Evolutionary conservation across 2,113 vertebrate genomes (phyloP).

Genomic region (Leptocoma aspasia): DNA sequence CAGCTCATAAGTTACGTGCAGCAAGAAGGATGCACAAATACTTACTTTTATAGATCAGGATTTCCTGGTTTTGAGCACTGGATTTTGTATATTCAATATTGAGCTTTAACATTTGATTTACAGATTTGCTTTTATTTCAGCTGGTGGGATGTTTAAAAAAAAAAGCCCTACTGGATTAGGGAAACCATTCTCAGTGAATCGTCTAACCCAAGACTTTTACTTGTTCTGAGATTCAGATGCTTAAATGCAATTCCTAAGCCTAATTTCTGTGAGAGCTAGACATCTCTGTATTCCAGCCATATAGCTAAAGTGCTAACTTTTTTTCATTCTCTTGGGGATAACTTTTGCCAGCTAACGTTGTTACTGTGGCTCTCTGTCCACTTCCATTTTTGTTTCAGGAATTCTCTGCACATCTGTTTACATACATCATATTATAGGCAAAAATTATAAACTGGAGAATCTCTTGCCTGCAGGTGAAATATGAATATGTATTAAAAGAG

Average conservation of each 20-base stretch:
- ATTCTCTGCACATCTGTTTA: neutral
- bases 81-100: neutral
- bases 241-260: neutral
- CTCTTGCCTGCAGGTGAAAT: neutral
- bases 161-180: neutral
- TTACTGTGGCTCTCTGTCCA: neutral
- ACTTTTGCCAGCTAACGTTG: neutral
- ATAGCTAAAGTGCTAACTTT: neutral
- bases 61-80: neutral
- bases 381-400: neutral
- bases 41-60: neutral
- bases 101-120: neutral
- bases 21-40: neutral
- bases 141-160: neutral
- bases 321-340: neutral
- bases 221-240: neutral
- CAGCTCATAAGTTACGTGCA: neutral
- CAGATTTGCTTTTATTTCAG: neutral
- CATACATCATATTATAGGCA: neutral
- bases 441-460: slow-evolving; percentile 5
- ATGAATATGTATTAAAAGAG: neutral
- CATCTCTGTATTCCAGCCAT: neutral
- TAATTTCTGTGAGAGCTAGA: neutral
- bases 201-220: neutral
- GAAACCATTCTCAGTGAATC: neutral